phyloP scores from a whole-genome alignment of 1,140 invertebrate species.

The Drosophila dunni region DNA sequence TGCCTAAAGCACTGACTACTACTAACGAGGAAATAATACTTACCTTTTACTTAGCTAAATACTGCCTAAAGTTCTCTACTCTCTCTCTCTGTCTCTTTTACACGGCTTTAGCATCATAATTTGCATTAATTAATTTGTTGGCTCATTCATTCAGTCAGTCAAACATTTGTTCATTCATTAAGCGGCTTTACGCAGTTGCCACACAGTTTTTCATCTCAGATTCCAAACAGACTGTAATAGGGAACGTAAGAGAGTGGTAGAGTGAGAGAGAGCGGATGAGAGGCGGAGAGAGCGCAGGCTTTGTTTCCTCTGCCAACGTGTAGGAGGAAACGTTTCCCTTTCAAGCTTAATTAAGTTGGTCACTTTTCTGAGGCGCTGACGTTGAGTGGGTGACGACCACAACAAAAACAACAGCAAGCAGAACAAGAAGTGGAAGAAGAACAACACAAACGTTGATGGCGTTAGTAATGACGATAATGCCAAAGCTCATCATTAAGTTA shows the following conservation, averaged over 20 bases:
- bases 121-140: conserved; percentile 74
- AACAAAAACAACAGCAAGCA: conserved; percentile 32
- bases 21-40: conserved; percentile 15
- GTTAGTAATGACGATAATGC: conserved; percentile 58
- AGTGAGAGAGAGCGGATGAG: conserved; percentile 4
- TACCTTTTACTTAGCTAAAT: conserved; percentile 21
- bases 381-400: conserved; percentile 70
- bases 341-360: conserved; percentile 79
- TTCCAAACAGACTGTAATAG: background rate
- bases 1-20: conserved; percentile 12
- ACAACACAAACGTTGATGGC: conserved; percentile 33
- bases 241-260: background rate
- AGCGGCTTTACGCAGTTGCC: conserved; percentile 52
- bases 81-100: background rate
- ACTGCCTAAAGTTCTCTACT: background rate
- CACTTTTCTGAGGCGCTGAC: conserved; percentile 73
- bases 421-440: conserved; percentile 9
- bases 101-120: conserved; percentile 50
- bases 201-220: conserved; percentile 46
- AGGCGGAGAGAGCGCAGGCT: background rate
- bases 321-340: conserved; percentile 76
- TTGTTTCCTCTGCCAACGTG: conserved; percentile 45
- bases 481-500: conserved; percentile 50
- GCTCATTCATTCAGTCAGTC: conserved; percentile 56
- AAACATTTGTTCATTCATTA: conserved; percentile 64